Evolutionary conservation across 2,888 invertebrate species (phyloP).

Genomic region (Pyrgus malvae): DNA sequence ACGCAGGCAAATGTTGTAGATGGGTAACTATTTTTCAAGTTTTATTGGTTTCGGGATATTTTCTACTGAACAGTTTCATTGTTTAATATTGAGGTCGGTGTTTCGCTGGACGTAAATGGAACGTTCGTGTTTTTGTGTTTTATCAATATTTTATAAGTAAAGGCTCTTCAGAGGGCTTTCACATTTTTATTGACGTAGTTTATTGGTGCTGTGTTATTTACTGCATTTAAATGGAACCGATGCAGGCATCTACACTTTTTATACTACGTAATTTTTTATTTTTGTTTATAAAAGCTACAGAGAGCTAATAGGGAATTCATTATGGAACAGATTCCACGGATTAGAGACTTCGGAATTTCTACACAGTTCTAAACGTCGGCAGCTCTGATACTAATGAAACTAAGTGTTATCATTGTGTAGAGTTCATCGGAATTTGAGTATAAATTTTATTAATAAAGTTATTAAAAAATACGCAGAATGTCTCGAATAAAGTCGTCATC

Average conservation of each 20-base stretch:
- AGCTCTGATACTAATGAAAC: no score
- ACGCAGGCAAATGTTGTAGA: constrained; percentile 25
- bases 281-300: no score
- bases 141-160: constrained; percentile 15
- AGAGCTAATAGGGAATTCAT: no score
- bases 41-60: constrained; percentile 25
- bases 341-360: no score
- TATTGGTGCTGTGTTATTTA: neutral
- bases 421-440: no score
- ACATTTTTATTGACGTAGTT: neutral
- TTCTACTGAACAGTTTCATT: constrained; percentile 23
- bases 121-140: constrained; percentile 7
- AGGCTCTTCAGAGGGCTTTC: neutral
- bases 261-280: no score
- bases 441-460: no score
- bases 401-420: no score
- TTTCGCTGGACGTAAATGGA: constrained; percentile 9
- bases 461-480: no score
- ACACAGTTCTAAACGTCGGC: no score
- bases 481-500: no score
- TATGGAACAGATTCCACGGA: no score
- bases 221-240: neutral
- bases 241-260: neutral
- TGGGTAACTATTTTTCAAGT: constrained; percentile 26
- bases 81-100: constrained; percentile 19